Percentiles rank a stretch among this genome's conserved stretches.
Conservation (phyloP, 2,888 invertebrate genomes). For the Scelioninae gen. 1 region DNA sequence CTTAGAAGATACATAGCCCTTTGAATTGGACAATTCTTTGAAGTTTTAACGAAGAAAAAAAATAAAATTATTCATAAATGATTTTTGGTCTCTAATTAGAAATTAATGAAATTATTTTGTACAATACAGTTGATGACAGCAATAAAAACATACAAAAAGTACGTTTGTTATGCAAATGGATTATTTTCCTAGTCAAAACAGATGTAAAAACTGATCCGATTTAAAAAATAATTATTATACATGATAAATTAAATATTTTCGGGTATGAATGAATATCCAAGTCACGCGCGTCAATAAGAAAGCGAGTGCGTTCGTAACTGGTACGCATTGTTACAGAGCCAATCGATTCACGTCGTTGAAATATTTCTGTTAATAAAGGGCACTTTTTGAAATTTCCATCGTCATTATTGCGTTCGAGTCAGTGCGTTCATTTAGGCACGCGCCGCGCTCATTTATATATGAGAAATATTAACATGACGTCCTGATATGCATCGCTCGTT, state of each 20-base stretch:
- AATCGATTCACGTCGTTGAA: slow-evolving; percentile 27
- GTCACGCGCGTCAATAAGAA: slow-evolving; percentile 36
- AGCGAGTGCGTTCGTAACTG: neutral
- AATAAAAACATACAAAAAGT: too few relatives aligned
- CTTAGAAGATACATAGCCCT: too few relatives aligned
- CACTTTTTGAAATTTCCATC: slow-evolving; percentile 52
- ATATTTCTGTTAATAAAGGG: slow-evolving; percentile 39
- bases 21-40: too few relatives aligned
- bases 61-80: too few relatives aligned
- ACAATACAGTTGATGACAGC: too few relatives aligned
- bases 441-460: slow-evolving; percentile 66
- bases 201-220: neutral
- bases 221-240: slow-evolving; percentile 8
- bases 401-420: slow-evolving; percentile 43
- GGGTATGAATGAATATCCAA: slow-evolving; percentile 36
- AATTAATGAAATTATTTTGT: too few relatives aligned
- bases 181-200: neutral
- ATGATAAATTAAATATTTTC: slow-evolving; percentile 1
- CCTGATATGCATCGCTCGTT: slow-evolving; percentile 68
- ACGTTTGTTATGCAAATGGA: too few relatives aligned
- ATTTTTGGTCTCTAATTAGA: too few relatives aligned
- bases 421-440: slow-evolving; percentile 62
- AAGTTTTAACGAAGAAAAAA: too few relatives aligned
- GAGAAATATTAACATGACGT: slow-evolving; percentile 68
- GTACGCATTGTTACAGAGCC: slow-evolving; percentile 28